These are phyloP conservation scores for Apostichopus japonicus DNA, from an alignment of 35 echinoderm and acorn worm genomes.

Conservation along the genomic window DNA sequence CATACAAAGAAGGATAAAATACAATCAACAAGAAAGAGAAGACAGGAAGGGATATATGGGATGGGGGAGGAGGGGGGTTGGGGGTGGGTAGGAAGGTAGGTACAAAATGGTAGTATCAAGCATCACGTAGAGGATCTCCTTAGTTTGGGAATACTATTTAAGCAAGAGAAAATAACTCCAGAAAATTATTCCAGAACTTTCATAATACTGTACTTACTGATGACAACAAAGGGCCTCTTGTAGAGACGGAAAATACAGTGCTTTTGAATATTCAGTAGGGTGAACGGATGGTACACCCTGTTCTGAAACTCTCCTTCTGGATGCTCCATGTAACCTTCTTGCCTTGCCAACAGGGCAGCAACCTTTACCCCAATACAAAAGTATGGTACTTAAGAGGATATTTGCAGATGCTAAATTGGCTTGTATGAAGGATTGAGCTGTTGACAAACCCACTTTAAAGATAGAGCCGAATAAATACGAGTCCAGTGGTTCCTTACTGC, in stretches of 20 bases:
- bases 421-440: constrained; percentile 18
- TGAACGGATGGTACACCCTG: background rate
- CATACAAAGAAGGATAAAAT: too few species aligned
- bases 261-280: constrained; percentile 38
- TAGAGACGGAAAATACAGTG: constrained; percentile 34
- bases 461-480: background rate
- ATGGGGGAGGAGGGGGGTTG: too few species aligned
- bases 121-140: too few species aligned
- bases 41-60: too few species aligned
- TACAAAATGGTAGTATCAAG: too few species aligned
- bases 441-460: constrained; percentile 16
- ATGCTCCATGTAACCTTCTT: background rate
- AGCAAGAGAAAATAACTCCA: too few species aligned
- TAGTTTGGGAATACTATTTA: too few species aligned
- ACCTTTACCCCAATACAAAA: constrained; percentile 24
- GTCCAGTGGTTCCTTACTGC: constrained; percentile 18
- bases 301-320: background rate
- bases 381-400: constrained; percentile 22
- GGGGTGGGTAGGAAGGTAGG: too few species aligned
- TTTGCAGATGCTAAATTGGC: constrained; percentile 43
- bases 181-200: too few species aligned
- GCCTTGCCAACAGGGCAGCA: constrained; percentile 10
- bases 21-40: too few species aligned
- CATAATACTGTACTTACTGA: constrained; percentile 7
- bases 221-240: constrained; percentile 5